Base-by-base conservation (phyloP, 1,140 invertebrate genomes). In the Drosophila mojavensis region DNA sequence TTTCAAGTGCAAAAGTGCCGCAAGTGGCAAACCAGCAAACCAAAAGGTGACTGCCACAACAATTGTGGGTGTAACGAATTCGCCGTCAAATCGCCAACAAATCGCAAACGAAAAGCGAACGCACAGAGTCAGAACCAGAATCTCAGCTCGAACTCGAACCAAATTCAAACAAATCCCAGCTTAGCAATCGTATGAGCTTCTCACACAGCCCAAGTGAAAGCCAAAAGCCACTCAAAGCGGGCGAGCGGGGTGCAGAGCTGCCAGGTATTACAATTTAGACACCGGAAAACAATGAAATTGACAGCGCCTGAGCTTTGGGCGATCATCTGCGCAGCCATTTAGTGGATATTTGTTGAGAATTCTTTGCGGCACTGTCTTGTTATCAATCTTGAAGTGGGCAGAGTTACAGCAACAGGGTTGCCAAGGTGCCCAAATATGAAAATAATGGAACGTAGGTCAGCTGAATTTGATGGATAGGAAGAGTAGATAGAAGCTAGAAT, bases 261-360 rank as follows among this genome's bases (percentile, higher is more conserved):
- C 53, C 17, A 62, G 48, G 79, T 63, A 79, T 85, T 89, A 86
- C 74, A 91, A 83, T 91, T 91, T 89, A 78, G 83, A 89, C 81
- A 91, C 86, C 90, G 90, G 90, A 91, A 90, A 91, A 91, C 81
- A 91, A 86, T 91, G 83, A 82, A 89, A 89, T 83, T 91, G 83
- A 89, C 86, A 79, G 78, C 66, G 61, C 36, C 55, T 36, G 20
- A 47, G 73, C 83, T 83, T 58, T 59, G 62, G 84, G 83, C 73
- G 77, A 78, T 88, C 79, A 88, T 88, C 79, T 82, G 83, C 62
- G 64, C 58, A 79, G 62, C 73, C 66, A 86, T 78, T 85, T 79
- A 67, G 50, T 70, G 55, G 45, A 67, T 64, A 79, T 77, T 86
- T 75, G 62, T 73, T 66, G 43, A 70, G 72, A 81, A 76, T 56